Evolutionary conservation across 2,888 invertebrate genomes (phyloP).

Genomic region (Drosophila vallismaia): DNA sequence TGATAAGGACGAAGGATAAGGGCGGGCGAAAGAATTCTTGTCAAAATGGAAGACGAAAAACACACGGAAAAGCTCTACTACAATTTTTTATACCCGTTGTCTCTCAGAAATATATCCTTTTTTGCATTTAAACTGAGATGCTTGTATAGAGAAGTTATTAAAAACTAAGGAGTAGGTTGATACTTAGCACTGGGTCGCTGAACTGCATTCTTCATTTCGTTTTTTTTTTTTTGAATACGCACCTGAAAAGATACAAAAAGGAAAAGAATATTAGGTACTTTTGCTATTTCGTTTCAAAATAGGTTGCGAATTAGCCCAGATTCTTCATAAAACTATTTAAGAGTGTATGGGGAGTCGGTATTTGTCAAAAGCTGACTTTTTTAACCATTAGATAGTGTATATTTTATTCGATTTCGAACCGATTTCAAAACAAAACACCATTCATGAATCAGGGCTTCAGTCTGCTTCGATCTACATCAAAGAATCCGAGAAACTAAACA

Average conservation of each 20-base stretch:
- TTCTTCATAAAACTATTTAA: too few relatives aligned
- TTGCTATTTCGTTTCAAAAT: too few relatives aligned
- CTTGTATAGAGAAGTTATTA: conserved; percentile 16
- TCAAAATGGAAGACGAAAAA: conserved; percentile 27
- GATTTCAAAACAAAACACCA: too few relatives aligned
- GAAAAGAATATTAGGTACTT: neutral
- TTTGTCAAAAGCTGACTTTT: too few relatives aligned
- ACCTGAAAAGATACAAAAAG: conserved; percentile 48
- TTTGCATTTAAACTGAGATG: conserved; percentile 17
- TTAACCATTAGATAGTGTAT: too few relatives aligned
- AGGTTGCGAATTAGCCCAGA: too few relatives aligned
- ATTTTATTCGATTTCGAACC: too few relatives aligned
- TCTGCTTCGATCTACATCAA: too few relatives aligned
- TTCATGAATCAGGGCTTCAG: too few relatives aligned
- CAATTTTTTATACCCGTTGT: neutral
- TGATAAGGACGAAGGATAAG: conserved; percentile 32
- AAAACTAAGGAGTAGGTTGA: neutral
- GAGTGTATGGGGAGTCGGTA: too few relatives aligned
- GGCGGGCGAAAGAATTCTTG: conserved; percentile 16
- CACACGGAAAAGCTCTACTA: conserved; percentile 13
- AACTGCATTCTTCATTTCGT: neutral
- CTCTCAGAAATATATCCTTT: conserved; percentile 15
- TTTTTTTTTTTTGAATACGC: conserved; percentile 20
- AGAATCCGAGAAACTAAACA: too few relatives aligned
- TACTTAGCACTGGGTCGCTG: neutral